Evolutionary conservation across 2,113 vertebrate genomes (phyloP), one percentile per base, ranked within the genome.

Genomic region (Montifringilla adamsi): DNA sequence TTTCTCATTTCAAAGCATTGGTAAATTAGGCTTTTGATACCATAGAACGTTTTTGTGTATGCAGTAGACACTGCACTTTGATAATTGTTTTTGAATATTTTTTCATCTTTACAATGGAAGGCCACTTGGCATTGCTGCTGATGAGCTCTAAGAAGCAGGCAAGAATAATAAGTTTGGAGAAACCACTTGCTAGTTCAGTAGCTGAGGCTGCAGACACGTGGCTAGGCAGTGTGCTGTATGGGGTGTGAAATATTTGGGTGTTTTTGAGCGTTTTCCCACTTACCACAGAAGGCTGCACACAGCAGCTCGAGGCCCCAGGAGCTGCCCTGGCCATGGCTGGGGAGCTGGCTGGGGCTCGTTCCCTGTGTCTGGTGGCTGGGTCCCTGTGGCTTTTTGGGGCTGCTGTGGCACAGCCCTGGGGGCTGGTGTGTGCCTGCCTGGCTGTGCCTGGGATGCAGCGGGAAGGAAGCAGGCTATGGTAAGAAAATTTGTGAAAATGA

Each of bases 61-160:
- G 39, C 19, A 70, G 1, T 17, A 70, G 56, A 7, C 8, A 17
- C 4, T n/a, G 13, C 0, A 0, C 2, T 33, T 75, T 30, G 16
- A 44, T 41, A 53, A 46, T 11, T 41, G 15, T 8, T 79, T 64
- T 53, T n/a, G 13, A 13, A 6, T 2, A 4, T 46, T 15, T 15
- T 73, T 35, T 37, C 1, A 11, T 49, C 33, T 46, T 82, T 41
- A 22, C 27, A 22, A 3, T 33, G 37, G 8, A 58, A n/a, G 33
- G 26, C 14, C n/a, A 17, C 26, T 84, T 69, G 41, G 7, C 2
- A 1, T 27, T 43, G n/a, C 33, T 55, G 46, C 26, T 86, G 35
- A 0, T 46, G 15, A 44, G 13, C 6, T 79, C 20, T 44, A 44
- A 77, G 49, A 35, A 81, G 49, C 35, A 86, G 5, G 4, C 8